These are phyloP conservation scores for Yasuhikotakia modesta DNA, from an alignment of 2,797 vertebrate species.

Conservation along the genomic window DNA sequence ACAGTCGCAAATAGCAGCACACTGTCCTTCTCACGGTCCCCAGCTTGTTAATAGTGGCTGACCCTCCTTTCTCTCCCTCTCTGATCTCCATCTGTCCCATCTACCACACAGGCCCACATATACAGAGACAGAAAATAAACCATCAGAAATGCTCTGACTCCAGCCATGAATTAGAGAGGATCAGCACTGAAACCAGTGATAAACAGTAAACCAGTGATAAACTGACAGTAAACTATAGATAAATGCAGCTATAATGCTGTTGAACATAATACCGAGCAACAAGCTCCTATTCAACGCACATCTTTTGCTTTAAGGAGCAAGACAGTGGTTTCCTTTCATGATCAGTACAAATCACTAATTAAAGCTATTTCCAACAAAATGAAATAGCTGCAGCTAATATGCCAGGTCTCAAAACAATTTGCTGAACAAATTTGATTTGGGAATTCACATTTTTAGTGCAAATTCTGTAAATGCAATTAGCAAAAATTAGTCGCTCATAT, in stretches of 20 bases:
- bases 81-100: constrained; percentile 50
- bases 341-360: neutral
- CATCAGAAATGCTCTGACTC: constrained; percentile 53
- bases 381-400: neutral
- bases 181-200: constrained; percentile 65
- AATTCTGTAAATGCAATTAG: constrained; percentile 32
- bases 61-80: constrained; percentile 66
- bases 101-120: constrained; percentile 53
- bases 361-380: neutral
- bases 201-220: constrained; percentile 69
- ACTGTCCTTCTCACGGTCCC: constrained; percentile 77
- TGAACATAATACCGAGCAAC: neutral
- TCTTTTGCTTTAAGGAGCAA: neutral
- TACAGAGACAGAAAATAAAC: constrained; percentile 76
- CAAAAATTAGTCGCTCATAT: neutral
- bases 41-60: constrained; percentile 77
- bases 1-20: constrained; percentile 73
- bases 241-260: constrained; percentile 38
- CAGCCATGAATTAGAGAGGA: constrained; percentile 67
- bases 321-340: neutral
- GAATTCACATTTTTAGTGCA: neutral
- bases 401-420: constrained; percentile 22
- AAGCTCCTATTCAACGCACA: neutral
- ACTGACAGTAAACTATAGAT: constrained; percentile 63
- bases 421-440: constrained; percentile 51